Percentiles rank a stretch among this genome's conserved stretches.
Evolutionary conservation across 2,888 invertebrate genomes (phyloP).

Genomic region (Machimus rusticus): DNA sequence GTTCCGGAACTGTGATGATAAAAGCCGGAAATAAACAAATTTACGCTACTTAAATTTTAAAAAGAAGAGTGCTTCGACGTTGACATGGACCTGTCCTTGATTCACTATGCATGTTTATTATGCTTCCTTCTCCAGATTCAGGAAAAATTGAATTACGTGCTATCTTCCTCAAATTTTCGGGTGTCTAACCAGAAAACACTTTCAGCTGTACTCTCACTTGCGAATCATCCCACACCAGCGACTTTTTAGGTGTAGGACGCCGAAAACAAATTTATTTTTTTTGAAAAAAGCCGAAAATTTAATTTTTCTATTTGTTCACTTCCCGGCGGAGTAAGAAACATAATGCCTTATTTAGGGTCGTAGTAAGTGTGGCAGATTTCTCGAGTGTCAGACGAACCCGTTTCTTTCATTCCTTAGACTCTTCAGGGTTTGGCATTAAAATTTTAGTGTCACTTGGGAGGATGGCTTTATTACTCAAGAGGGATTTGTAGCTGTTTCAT

Average conservation of each 20-base stretch:
- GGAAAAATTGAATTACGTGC: neutral
- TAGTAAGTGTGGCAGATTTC: neutral
- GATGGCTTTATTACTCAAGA: constrained; percentile 1
- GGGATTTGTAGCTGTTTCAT: neutral
- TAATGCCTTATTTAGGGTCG: neutral
- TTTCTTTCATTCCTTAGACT: neutral
- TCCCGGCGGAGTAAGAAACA: neutral
- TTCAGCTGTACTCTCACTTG: neutral
- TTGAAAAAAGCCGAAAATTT: neutral
- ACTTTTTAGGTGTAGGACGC: neutral
- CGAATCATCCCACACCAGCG: neutral
- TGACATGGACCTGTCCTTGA: neutral
- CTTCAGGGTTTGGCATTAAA: neutral
- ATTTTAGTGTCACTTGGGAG: constrained; percentile 6
- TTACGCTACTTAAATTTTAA: neutral
- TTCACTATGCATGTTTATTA: neutral
- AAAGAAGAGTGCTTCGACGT: neutral
- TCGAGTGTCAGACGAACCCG: neutral
- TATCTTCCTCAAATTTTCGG: neutral
- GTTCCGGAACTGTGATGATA: neutral
- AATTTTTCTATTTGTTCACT: constrained; percentile 8
- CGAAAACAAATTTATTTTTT: neutral
- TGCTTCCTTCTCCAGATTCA: neutral
- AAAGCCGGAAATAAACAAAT: neutral
- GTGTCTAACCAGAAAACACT: neutral